Percentiles rank a stretch among this genome's conserved stretches.
Conservation (phyloP, 2,888 invertebrate species). For the Eupithecia subumbrata region DNA sequence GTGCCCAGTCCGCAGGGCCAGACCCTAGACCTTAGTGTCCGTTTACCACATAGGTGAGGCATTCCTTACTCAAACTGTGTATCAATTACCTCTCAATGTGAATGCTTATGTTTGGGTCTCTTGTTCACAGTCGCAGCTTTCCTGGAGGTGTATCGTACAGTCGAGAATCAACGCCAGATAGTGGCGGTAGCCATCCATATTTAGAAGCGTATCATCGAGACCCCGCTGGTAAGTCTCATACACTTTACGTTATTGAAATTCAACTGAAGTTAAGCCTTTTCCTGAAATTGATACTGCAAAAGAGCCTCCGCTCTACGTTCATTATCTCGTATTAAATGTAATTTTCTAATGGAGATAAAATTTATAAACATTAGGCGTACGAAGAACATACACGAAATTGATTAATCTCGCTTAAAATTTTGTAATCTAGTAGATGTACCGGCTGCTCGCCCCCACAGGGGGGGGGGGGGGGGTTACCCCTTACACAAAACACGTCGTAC, state of each 20-base stretch:
- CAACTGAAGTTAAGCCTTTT: neutral
- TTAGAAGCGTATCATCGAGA: constrained; percentile 93
- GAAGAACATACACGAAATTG: constrained; percentile 38
- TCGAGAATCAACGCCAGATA: constrained; percentile 94
- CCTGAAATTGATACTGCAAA: constrained; percentile 20
- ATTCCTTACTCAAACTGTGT: constrained; percentile 19
- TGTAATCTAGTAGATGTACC: constrained; percentile 45
- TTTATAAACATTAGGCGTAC: constrained; percentile 33
- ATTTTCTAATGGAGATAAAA: constrained; percentile 41
- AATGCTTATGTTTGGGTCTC: constrained; percentile 46
- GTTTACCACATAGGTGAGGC: constrained; percentile 92
- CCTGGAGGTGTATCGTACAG: constrained; percentile 90
- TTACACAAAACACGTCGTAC: constrained; percentile 68
- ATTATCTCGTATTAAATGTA: constrained; percentile 30
- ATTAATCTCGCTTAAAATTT: constrained; percentile 41
- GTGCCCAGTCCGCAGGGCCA: constrained; percentile 96
- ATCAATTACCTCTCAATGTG: constrained; percentile 8
- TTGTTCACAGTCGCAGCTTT: constrained; percentile 81
- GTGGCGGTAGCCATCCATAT: constrained; percentile 93
- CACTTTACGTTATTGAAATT: neutral
- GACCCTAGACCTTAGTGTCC: constrained; percentile 94
- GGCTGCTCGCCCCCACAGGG: constrained; percentile 28
- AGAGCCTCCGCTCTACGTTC: constrained; percentile 27
- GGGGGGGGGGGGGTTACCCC: constrained; percentile 47
- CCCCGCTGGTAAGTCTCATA: constrained; percentile 86